phyloP scores from a whole-genome alignment of 1,140 invertebrate genomes.

The Eupeodes corollae region DNA sequence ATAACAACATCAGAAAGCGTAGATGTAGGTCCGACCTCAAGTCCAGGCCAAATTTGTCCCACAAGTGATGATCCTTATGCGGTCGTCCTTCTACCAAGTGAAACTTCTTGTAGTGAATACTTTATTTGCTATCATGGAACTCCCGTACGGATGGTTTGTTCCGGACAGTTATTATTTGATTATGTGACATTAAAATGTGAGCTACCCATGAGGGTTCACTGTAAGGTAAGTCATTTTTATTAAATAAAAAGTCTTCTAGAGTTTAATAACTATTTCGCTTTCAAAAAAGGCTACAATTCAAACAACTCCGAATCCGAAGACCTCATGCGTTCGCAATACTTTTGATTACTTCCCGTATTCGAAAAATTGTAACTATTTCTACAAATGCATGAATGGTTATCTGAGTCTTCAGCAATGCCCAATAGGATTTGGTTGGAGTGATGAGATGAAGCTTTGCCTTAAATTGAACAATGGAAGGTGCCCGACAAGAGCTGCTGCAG shows the following conservation, averaged over 20 bases:
- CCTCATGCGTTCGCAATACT: conserved; percentile 21
- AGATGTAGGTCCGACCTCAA: conserved; percentile 14
- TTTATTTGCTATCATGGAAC: conserved; percentile 31
- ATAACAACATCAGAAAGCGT: conserved; percentile 11
- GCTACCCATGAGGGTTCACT: conserved; percentile 24
- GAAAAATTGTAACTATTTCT: conserved; percentile 32
- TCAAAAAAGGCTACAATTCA: background rate
- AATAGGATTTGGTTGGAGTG: conserved; percentile 33
- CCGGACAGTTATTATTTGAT: conserved; percentile 28
- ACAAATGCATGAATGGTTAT: conserved; percentile 32
- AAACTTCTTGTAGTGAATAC: conserved; percentile 21
- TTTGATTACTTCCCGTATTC: conserved; percentile 32
- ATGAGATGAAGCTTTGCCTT: conserved; percentile 24
- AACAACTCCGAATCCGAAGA: background rate
- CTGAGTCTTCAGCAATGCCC: conserved; percentile 32
- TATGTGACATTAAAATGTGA: conserved; percentile 22
- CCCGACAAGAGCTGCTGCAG: too few relatives aligned
- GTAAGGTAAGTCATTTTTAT: conserved; percentile 16
- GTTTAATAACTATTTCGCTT: background rate
- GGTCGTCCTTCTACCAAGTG: conserved; percentile 24
- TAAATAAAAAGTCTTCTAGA: background rate
- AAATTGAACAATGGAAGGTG: too few relatives aligned
- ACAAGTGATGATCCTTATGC: conserved; percentile 25
- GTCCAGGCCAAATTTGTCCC: conserved; percentile 23
- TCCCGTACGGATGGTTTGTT: conserved; percentile 30